Evolutionary conservation across 2,888 invertebrate species (phyloP), one percentile per base, ranked within the genome.

Genomic region (Drosophila mimica): DNA sequence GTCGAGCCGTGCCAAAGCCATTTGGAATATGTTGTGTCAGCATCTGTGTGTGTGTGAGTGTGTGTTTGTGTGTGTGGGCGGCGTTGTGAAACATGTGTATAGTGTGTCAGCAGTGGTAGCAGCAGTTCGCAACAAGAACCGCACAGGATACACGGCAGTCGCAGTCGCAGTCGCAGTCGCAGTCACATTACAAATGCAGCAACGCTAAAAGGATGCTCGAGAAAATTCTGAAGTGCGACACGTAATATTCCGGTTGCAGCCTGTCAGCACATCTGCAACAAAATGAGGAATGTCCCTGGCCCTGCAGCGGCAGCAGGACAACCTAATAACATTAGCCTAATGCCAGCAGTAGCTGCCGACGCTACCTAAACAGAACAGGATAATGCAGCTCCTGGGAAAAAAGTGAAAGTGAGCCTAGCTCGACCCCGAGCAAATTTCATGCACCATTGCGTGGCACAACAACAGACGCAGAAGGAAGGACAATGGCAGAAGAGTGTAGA

Each of bases 181-280:
- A 54, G 38, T 17, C 20, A 36, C 43, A 65, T 63, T 52, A 59
- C 33, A 69, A 65, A 76, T 65, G 70, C 74, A 68, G 64, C 59
- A 20, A 51, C 52, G 64, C 61, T 33, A 78, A 86, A 91, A 88
- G 86, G 91, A 91, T 89, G 89, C 79, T 72, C 72, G 82, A 81
- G 66, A 81, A 86, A 85, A 56, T n/a, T 86, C 91, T 89, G 87
- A 81, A 87, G 81, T 82, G 76, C 81, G 82, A 87, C 89, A 85
- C 83, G 87, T 91, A 88, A 90, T 90, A 88, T 89, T 87, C 87
- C 82, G 87, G 83, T 82, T 79, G 74, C 73, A 56, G 76, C 75
- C 77, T 87, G 88, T 89, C 88, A 81, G 74, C 88, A 85, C 88
- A 88, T 83, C 79, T 89, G 80, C 83, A 80, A 49, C 72, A 72